These are phyloP conservation scores for Rhabditoides inermis DNA, from an alignment of 2,888 invertebrate species.

Conservation along the genomic window DNA sequence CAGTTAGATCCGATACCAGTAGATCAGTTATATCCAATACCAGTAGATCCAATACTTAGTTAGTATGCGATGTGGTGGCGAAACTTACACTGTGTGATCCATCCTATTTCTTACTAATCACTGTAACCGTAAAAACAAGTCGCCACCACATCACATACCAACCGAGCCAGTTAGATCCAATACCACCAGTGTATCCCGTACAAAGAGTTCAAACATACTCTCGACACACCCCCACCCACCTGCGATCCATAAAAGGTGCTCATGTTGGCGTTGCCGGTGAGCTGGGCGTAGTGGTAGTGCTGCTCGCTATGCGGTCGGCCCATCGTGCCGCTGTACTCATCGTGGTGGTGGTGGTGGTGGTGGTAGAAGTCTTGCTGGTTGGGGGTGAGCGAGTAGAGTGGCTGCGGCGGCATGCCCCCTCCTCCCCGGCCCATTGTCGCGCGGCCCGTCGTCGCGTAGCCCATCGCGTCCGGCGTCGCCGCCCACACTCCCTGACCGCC, in stretches of 20 bases:
- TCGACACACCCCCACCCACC: neutral
- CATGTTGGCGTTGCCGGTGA: slow-evolving; percentile 32
- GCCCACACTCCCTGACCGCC: slow-evolving; percentile 28
- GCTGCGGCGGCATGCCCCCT: no score
- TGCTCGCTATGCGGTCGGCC: slow-evolving; percentile 26
- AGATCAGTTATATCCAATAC: no score
- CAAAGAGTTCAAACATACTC: neutral
- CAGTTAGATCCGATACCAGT: no score
- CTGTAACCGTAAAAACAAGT: no score
- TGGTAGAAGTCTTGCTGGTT: slow-evolving; percentile 33
- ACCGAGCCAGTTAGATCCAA: no score
- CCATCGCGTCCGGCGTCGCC: slow-evolving; percentile 12
- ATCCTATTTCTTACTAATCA: no score
- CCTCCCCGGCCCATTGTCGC: slow-evolving; percentile 23
- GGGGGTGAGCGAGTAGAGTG: slow-evolving; percentile 33
- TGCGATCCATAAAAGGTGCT: slow-evolving; percentile 39
- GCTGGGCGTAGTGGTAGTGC: slow-evolving; percentile 42
- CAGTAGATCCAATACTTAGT: no score
- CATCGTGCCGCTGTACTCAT: slow-evolving; percentile 25
- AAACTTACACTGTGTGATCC: no score
- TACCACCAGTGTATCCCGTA: no score
- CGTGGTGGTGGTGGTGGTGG: slow-evolving; percentile 9
- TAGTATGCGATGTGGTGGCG: no score
- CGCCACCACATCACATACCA: no score
- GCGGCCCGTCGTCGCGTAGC: slow-evolving; percentile 17